phyloP scores from a whole-genome alignment of 2,888 invertebrate genomes.

The Trisateles emortualis region DNA sequence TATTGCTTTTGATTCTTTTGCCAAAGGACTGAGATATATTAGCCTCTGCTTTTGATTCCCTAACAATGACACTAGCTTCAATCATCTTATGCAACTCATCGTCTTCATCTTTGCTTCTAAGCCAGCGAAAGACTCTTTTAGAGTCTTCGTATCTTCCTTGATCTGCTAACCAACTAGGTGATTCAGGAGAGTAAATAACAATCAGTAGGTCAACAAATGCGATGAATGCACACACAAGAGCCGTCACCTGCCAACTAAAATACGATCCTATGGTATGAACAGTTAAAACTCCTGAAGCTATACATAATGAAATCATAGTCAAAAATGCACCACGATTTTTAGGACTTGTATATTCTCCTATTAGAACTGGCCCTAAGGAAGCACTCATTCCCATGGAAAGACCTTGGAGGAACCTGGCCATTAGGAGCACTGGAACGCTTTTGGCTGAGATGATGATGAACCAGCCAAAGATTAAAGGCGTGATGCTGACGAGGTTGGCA shows the following conservation, averaged over 20 bases:
- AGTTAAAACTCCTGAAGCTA: conserved; percentile 85
- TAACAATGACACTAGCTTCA: conserved; percentile 57
- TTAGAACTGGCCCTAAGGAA: conserved; percentile 74
- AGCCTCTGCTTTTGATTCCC: conserved; percentile 57
- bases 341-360: conserved; percentile 85
- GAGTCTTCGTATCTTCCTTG: conserved; percentile 83
- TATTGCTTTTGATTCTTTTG: conserved; percentile 37
- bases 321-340: conserved; percentile 86
- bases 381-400: conserved; percentile 79
- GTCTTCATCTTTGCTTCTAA: conserved; percentile 77
- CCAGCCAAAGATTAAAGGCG: conserved; percentile 83
- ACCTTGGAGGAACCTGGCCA: conserved; percentile 69
- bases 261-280: conserved; percentile 87
- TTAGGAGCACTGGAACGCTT: conserved; percentile 63
- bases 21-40: conserved; percentile 46
- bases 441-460: conserved; percentile 62
- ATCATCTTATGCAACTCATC: conserved; percentile 71
- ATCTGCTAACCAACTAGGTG: conserved; percentile 88
- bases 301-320: conserved; percentile 83
- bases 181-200: conserved; percentile 81
- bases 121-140: conserved; percentile 81
- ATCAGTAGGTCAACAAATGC: conserved; percentile 74
- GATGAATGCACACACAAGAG: conserved; percentile 74
- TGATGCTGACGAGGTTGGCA: conserved; percentile 73
- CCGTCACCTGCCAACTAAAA: conserved; percentile 83